Conservation (phyloP, 1,140 invertebrate genomes). For the Drosophila serrata region DNA sequence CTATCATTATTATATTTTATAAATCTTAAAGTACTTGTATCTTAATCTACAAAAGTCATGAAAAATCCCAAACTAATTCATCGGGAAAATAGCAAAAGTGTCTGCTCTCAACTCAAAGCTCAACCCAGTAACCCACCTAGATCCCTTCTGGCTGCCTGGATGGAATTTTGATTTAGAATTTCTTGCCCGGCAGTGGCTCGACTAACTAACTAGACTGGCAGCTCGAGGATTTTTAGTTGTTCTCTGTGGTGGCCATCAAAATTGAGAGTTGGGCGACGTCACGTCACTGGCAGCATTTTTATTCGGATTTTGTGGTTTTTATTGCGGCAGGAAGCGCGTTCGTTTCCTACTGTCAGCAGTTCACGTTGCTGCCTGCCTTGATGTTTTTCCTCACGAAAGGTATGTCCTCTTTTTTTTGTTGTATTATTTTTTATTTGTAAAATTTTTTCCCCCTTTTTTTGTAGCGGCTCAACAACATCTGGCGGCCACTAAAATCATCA, state of each 20-base stretch:
- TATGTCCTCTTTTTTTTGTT: slow-evolving; percentile 21
- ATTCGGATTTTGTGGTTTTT: slow-evolving; percentile 74
- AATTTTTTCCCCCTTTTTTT: slow-evolving; percentile 5
- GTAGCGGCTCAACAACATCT: slow-evolving; percentile 38
- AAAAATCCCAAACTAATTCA: neutral
- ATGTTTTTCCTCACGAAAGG: slow-evolving; percentile 33
- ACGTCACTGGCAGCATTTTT: slow-evolving; percentile 68
- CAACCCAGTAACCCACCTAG: slow-evolving; percentile 35
- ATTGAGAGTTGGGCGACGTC: slow-evolving; percentile 50
- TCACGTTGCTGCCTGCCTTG: slow-evolving; percentile 49
- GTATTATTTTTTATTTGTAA: slow-evolving; percentile 17
- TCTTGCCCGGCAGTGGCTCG: slow-evolving; percentile 44
- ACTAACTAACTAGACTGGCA: slow-evolving; percentile 66
- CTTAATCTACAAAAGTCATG: neutral
- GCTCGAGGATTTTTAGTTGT: slow-evolving; percentile 60
- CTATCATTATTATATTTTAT: neutral
- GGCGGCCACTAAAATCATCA: slow-evolving; percentile 62
- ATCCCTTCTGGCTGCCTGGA: slow-evolving; percentile 48
- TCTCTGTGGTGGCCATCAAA: slow-evolving; percentile 54
- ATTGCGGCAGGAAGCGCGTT: slow-evolving; percentile 41
- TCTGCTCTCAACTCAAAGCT: neutral
- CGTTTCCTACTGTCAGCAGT: slow-evolving; percentile 64
- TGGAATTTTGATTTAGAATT: slow-evolving; percentile 79
- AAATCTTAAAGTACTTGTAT: neutral
- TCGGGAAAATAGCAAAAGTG: neutral